phyloP scores from a whole-genome alignment of 64 coral and sea anemone genomes.

The Porites lutea region DNA sequence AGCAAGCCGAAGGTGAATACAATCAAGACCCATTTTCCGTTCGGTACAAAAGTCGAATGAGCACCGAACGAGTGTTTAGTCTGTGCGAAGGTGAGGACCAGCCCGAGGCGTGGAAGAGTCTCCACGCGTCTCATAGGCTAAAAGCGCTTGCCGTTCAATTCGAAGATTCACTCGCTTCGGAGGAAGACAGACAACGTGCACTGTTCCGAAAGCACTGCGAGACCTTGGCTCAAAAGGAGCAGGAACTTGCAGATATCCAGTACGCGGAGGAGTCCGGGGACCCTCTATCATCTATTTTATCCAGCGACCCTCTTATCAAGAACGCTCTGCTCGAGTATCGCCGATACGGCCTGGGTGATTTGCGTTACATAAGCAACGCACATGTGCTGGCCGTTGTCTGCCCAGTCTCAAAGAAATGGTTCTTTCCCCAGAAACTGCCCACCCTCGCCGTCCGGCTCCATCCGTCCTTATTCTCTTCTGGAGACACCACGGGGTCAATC shows the following conservation, averaged over 20 bases:
- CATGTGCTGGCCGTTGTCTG: not conserved
- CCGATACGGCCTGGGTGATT: not conserved
- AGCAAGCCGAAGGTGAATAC: not conserved
- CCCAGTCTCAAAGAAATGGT: not conserved
- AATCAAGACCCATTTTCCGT: not conserved
- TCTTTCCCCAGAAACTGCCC: not conserved
- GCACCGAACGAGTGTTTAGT: not conserved
- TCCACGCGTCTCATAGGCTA: not conserved
- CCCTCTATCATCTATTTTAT: not conserved
- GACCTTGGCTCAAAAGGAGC: not conserved
- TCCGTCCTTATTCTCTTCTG: not conserved
- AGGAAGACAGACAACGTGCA: not conserved
- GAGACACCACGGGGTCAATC: not conserved
- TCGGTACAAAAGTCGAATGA: not conserved
- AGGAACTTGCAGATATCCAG: not conserved
- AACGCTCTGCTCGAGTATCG: not conserved
- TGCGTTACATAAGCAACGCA: not conserved
- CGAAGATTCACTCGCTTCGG: not conserved
- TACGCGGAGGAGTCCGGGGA: not conserved
- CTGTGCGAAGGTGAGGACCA: not conserved
- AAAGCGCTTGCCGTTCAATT: not conserved
- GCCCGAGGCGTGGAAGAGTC: not conserved
- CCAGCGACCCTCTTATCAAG: not conserved
- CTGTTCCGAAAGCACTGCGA: not conserved
- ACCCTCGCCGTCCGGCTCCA: not conserved